Conservation (phyloP, 2,113 vertebrate species). For the Chaetops frenatus region DNA sequence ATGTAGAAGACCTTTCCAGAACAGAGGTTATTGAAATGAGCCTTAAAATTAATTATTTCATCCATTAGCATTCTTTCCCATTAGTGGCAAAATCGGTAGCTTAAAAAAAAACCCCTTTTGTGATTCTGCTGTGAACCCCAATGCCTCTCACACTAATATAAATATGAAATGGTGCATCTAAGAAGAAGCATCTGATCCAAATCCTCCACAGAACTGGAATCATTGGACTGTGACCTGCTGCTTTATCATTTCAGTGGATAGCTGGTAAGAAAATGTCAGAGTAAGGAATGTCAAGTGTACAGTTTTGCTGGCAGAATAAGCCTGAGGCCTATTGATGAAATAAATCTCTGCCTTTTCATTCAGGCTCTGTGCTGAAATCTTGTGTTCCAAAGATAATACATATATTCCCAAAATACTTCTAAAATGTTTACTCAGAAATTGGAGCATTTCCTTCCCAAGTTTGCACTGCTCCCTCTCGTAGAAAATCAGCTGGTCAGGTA, state of each 20-base stretch:
- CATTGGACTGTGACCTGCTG: neutral
- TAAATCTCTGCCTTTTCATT: neutral
- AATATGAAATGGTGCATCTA: neutral
- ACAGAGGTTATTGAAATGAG: neutral
- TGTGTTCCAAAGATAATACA: neutral
- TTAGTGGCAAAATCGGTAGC: neutral
- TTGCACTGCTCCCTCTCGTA: neutral
- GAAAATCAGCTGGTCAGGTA: neutral
- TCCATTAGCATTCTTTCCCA: neutral
- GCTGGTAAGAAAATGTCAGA: neutral
- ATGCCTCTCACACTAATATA: neutral
- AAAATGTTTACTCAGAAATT: neutral
- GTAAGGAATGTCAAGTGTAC: neutral
- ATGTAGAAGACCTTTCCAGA: neutral
- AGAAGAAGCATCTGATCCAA: neutral
- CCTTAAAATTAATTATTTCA: neutral
- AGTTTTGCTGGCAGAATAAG: neutral
- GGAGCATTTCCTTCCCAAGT: neutral
- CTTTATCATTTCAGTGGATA: neutral
- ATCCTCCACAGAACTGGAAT: neutral
- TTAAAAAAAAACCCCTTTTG: neutral
- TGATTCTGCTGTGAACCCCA: neutral
- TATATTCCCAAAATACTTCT: neutral
- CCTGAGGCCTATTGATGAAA: neutral
- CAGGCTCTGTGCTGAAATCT: neutral